Evolutionary conservation across 35 echinoderm and acorn worm species (phyloP), one percentile per base, ranked within the genome.

Genomic region (Apostichopus japonicus): DNA sequence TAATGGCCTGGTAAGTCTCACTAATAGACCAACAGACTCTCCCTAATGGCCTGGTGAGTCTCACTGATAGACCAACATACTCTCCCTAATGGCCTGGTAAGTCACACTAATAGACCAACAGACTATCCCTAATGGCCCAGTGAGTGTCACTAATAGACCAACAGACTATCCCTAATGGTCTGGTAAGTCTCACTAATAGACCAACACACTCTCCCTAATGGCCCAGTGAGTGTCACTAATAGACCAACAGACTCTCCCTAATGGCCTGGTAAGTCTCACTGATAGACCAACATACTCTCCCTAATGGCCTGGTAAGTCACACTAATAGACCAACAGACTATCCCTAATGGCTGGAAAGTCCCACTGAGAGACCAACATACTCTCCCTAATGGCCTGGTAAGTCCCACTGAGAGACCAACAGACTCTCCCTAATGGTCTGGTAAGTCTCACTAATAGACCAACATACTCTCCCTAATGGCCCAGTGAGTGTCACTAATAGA

Each of bases 371-470:
- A 98, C 65, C 97, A 98, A 86, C 95, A 98, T 61, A 98, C 97
- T 9, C 91, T 98, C 77, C 97, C 97, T 6, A 98, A 98, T 96
- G 97, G 97, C 55, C 91, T 98, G 93, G 97, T 98, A 77, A 96
- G 97, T 92, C 52, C 1, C 2, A 44, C 33, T 44, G 4, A 44
- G 0, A 44, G 33, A 44, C 33, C 33, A 44, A 44, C 33, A 4
- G 2, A 44, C 33, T 4, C 33, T 44, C 33, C 33, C 33, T 4
- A 98, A 96, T 96, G 94, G 96, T 21, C 91, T 98, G 92, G 96
- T 98, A 78, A 96, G 96, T 91, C 27, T 4, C 2, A 44, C 33
- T 44, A 0, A 44, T 4, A 44, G 33, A 44, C 33, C 33, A 44
- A 44, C 33, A 44, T 1, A 44, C 33, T 44, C 33, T 44, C 33